phyloP scores from a whole-genome alignment of 2,113 vertebrate species.

The Chamaea fasciata region DNA sequence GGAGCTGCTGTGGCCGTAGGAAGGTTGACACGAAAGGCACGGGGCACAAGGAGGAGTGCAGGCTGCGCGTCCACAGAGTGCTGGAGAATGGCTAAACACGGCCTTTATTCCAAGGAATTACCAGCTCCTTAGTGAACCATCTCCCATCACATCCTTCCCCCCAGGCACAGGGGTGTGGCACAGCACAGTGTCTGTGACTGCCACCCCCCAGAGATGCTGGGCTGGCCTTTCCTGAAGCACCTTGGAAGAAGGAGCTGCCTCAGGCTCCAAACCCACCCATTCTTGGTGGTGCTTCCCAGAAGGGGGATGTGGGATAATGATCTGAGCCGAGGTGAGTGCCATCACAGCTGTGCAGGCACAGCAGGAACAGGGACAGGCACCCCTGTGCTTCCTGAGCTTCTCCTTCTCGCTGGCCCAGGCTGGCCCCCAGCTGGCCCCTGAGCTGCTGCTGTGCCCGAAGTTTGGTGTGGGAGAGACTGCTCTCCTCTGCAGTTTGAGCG shows the following conservation, averaged over 20 bases:
- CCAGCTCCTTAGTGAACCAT: not conserved
- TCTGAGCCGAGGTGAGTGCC: not conserved
- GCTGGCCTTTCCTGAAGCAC: not conserved
- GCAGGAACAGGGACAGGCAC: not conserved
- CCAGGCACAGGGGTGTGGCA: not conserved
- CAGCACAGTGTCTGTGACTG: not conserved
- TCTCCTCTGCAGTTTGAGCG: not conserved
- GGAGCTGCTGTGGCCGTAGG: not conserved
- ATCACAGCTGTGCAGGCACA: not conserved
- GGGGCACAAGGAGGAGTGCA: not conserved
- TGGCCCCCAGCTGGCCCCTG: not conserved
- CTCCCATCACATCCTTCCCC: not conserved
- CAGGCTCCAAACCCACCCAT: not conserved
- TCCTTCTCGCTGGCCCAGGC: not conserved
- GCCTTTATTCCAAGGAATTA: not conserved
- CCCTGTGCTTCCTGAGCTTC: not conserved
- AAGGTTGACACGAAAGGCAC: not conserved
- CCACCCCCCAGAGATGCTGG: not conserved
- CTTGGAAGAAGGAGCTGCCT: not conserved
- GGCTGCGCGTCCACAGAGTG: not conserved
- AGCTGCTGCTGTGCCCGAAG: not conserved
- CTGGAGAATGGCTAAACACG: not conserved
- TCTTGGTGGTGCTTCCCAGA: not conserved
- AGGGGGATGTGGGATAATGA: not conserved
- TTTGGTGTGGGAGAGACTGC: rapidly evolving